Base-by-base conservation (phyloP, 1,140 invertebrate species). In the Drosophila pectinifera region DNA sequence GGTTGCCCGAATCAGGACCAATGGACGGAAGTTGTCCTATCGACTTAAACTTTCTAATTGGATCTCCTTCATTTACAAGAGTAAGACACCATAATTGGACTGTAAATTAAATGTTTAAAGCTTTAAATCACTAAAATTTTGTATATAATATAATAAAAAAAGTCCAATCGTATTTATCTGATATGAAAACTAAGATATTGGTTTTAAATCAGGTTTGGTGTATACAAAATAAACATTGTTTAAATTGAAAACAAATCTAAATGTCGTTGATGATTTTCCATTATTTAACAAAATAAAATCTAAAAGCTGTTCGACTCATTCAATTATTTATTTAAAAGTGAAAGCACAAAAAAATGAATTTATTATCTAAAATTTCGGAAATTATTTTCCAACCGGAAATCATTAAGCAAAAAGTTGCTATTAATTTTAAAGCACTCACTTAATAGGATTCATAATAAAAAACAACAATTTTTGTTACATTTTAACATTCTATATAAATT, bases 361-460 rank as follows among this genome's bases (percentile, higher is more conserved):
- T 54, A 54, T 67, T 67, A 69, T 54, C 45, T 43, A 4, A 55
- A 54, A 38, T 31, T 1, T 24, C 62, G 62, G 62, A 69, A 38
- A 67, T 69, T 42, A 54, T 54, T 54, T 67, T 11, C 39, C 46
- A 54, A 24, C 48, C 62, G 48, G 62, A 67, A 14, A 55, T 67
- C 62, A 48, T 48, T 22, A 34, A 8, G 34, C 56, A 34, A 39
- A 41, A 39, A n/a, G 22, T 38, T 48, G 24, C 18, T 26, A 45
- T 45, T 48, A 36, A 64, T 54, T 28, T 38, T 18, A 45, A 51
- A 69, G 62, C 59, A 11, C 31, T n/a, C 48, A 16, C 41, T 68
- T 67, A 45, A 38, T 31, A 55, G 36, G 28, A 20, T 22, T 20
- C 28, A 65, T 69, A n/a, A 28, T 26, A 56, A n/a, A 48, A 34